Conservation (phyloP, 2,888 invertebrate genomes). For the Gastrophysa polygoni region DNA sequence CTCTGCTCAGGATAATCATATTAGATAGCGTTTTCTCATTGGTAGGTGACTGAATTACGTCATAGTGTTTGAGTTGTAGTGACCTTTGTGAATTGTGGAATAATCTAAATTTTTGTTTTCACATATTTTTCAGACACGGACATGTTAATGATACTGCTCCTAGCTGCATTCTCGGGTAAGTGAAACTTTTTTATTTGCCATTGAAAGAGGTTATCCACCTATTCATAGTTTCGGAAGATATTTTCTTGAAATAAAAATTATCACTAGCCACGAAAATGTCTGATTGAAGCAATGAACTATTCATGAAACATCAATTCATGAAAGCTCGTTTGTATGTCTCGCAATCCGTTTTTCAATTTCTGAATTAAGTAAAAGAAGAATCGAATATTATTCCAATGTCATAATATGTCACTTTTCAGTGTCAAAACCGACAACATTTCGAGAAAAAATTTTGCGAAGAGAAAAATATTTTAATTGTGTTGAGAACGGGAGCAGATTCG, state of each 20-base stretch:
- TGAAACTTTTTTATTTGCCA: constrained; percentile 15
- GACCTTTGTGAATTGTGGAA: neutral
- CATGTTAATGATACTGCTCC: constrained; percentile 38
- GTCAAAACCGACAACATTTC: no score
- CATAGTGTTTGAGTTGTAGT: neutral
- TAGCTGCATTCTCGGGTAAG: constrained; percentile 40
- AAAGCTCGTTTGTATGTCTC: no score
- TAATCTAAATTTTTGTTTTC: neutral
- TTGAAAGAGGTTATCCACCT: neutral
- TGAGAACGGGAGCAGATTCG: no score
- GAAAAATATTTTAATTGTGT: no score
- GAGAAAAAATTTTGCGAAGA: no score
- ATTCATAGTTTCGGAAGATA: constrained; percentile 7
- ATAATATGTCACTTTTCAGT: no score
- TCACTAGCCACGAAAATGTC: constrained; percentile 32
- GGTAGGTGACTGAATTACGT: neutral
- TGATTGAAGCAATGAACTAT: neutral
- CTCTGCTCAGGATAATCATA: neutral
- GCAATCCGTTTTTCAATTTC: no score
- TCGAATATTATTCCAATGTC: no score
- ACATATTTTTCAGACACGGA: constrained; percentile 40
- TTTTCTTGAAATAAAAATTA: constrained; percentile 30
- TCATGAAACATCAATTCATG: neutral
- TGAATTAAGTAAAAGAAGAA: no score
- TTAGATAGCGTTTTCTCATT: neutral